A percentile compares a stretch with the other conserved stretches of the same genome.
phyloP scores from a whole-genome alignment of 2,113 vertebrate species.

The Corythornis cristatus region DNA sequence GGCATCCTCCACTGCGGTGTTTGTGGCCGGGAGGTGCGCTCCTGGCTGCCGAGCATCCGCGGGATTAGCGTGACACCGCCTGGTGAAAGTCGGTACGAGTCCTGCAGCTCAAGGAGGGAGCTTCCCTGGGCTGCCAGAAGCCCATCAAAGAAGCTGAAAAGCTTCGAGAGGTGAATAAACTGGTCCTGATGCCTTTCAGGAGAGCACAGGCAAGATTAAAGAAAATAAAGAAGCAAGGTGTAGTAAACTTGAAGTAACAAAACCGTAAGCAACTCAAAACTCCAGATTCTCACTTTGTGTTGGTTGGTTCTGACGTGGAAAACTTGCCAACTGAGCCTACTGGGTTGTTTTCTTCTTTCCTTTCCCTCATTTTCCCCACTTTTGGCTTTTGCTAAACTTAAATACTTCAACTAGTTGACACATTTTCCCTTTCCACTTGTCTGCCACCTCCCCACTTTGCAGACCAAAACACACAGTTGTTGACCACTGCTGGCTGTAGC shows the following conservation, averaged over 20 bases:
- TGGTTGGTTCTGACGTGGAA: neutral
- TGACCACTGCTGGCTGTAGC: neutral
- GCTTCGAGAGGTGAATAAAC: neutral
- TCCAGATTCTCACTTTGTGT: neutral
- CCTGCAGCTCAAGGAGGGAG: neutral
- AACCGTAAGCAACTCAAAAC: neutral
- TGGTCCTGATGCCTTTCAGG: neutral
- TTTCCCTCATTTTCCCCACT: neutral
- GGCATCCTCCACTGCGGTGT: neutral
- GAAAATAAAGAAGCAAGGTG: neutral
- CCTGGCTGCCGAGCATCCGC: neutral
- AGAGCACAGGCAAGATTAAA: neutral
- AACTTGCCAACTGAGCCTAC: neutral
- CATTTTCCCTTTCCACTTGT: neutral
- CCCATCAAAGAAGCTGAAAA: fast-evolving
- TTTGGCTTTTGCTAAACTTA: neutral
- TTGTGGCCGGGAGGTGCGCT: neutral
- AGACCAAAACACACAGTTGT: fast-evolving
- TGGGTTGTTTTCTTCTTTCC: neutral
- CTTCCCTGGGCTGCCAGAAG: neutral
- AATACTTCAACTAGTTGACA: neutral
- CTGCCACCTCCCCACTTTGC: neutral
- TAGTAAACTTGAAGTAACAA: neutral
- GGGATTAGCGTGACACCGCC: slow-evolving; percentile 46
- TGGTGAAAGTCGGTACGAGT: slow-evolving; percentile 4